Base-by-base conservation (phyloP, 2,797 vertebrate genomes). In the Psittacula derbiana region DNA sequence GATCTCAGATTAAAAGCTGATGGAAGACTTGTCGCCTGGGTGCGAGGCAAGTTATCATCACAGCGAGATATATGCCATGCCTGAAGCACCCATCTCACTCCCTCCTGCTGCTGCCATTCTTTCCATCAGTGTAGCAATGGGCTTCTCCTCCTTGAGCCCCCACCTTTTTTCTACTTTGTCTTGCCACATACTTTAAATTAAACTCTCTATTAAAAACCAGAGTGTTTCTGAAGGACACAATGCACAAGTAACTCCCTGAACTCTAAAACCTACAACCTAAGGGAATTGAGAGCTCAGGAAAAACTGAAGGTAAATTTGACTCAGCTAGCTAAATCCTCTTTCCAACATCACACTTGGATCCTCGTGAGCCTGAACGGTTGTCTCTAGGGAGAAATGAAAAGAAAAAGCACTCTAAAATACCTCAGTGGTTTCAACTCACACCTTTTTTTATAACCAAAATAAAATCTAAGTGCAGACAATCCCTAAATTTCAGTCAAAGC, bases 61-160 rank as follows among this genome's bases (percentile, higher is more conserved):
- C 71, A 49, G 44, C 11, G n/a, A 52, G 73, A 44, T 31, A 44
- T 30, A 61, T 11, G 28, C 31, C 52, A 36, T 44, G 72, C 76
- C 65, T 0, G 0, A 47, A 73, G 65, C 57, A 60, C 18, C 25
- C 7, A 1, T 28, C 55, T 81, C 1, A 1, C 36, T 60, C 47
- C 43, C 33, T 93, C 44, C 74, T 80, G 61, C 73, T 78, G 55
- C 19, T 88, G 80, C 65, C 80, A 67, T 67, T 57, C 31, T 62
- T 64, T 67, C 65, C 12, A n/a, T 49, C 86, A 72, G 2, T 4
- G 27, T 30, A 66, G 58, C 33, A 75, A 69, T 5, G 38, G 53
- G 15, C n/a, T 78, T 67, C 52, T 61, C 33, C 44, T 64, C 6
- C 0, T 3, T 17, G 16, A 58, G 16, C 21, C 20, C 16, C 25